These are phyloP conservation scores for Corvus moneduloides DNA, from an alignment of 2,113 vertebrate species.

Conservation along the genomic window DNA sequence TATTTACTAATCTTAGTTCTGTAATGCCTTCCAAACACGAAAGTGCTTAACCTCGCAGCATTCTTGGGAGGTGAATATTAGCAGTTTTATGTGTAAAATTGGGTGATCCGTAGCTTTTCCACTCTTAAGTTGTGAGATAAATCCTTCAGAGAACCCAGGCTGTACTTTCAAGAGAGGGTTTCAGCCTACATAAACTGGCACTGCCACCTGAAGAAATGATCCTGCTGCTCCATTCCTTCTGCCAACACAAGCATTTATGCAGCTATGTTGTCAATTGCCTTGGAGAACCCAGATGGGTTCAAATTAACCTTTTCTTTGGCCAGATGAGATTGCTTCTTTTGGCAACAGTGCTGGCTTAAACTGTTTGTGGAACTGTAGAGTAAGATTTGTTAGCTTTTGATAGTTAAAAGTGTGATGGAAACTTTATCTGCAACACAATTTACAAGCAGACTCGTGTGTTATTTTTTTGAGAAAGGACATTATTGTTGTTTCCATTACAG, in stretches of 20 bases:
- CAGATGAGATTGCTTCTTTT: constrained; percentile 42
- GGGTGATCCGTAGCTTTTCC: neutral
- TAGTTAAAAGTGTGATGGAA: constrained; percentile 37
- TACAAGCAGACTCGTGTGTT: neutral
- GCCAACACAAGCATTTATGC: constrained; percentile 54
- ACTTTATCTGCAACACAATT: constrained; percentile 1
- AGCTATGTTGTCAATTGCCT: constrained; percentile 20
- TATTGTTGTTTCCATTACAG: neutral
- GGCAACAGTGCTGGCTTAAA: constrained; percentile 19
- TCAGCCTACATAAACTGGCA: constrained; percentile 1
- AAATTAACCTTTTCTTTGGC: constrained; percentile 44
- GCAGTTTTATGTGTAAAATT: neutral
- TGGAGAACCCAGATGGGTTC: neutral
- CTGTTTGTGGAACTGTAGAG: constrained; percentile 33
- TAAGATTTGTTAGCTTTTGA: constrained; percentile 47
- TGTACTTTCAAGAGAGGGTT: neutral
- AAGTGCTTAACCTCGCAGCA: neutral
- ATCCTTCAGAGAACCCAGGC: neutral
- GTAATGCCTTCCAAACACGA: neutral
- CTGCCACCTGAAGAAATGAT: constrained; percentile 39
- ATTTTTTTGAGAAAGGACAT: neutral
- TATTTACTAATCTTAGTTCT: constrained; percentile 25
- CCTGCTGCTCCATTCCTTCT: neutral
- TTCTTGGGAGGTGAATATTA: constrained; percentile 28
- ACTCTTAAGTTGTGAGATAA: neutral